Percentiles rank a stretch among this genome's conserved stretches.
These are phyloP conservation scores for Drosophila eohydei DNA, from an alignment of 2,888 invertebrate genomes.

Conservation along the genomic window DNA sequence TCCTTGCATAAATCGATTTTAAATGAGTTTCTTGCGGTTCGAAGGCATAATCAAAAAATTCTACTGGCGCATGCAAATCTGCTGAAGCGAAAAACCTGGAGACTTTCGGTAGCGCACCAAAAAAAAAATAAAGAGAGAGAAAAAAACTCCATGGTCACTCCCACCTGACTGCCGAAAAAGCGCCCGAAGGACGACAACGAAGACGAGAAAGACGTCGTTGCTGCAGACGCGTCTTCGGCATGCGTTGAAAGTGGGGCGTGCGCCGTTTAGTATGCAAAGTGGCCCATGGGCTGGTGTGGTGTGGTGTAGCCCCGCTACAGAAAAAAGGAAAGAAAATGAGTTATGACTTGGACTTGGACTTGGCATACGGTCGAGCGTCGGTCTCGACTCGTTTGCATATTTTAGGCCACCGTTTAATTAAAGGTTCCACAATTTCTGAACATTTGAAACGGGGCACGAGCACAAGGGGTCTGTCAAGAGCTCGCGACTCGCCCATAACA, in stretches of 20 bases:
- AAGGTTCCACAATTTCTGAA: conserved; percentile 78
- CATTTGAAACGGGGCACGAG: conserved; percentile 80
- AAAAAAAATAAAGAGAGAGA: conserved; percentile 22
- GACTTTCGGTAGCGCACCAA: conserved; percentile 70
- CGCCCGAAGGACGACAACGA: conserved; percentile 57
- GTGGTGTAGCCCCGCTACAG: conserved; percentile 52
- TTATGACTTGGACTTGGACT: conserved; percentile 80
- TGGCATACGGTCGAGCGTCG: conserved; percentile 52
- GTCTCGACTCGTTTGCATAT: conserved; percentile 83
- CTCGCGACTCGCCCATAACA: conserved; percentile 68
- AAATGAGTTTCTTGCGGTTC: conserved; percentile 76
- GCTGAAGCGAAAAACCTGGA: conserved; percentile 22
- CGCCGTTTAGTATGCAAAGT: conserved; percentile 83
- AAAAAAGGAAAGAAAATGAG: conserved; percentile 76
- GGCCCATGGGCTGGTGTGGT: conserved; percentile 59
- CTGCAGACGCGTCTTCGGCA: conserved; percentile 46
- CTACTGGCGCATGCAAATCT: conserved; percentile 71
- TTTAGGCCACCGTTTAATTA: conserved; percentile 85
- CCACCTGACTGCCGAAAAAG: conserved; percentile 66
- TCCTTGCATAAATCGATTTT: conserved; percentile 83
- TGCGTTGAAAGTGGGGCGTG: conserved; percentile 83
- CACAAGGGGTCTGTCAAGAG: conserved; percentile 78
- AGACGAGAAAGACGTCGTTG: conserved; percentile 8
- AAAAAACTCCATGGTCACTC: conserved; percentile 49
- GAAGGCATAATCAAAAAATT: conserved; percentile 70